Base-by-base conservation (phyloP, 2,888 invertebrate species). In the Conistra vaccinii region DNA sequence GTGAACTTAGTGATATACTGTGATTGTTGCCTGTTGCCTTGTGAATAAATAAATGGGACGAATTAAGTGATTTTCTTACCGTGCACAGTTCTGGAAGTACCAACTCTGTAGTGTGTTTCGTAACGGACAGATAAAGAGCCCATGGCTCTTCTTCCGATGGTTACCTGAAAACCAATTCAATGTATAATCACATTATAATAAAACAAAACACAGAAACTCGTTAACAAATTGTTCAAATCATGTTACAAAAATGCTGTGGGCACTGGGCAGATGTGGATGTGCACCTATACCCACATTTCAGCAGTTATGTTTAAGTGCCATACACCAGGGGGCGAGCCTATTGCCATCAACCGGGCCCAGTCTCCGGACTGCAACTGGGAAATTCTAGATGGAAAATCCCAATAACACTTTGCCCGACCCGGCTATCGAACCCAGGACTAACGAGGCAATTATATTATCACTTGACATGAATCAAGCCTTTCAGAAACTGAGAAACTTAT, bases 91-190 rank as follows among this genome's bases (percentile, higher is more conserved):
- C 92, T 95, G 17, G 97, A 97, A 63, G 96, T 97, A 63, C 98
- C 98, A 69, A 97, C 97, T 23, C 92, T 90, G 85, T 97, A 98
- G 58, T 94, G 93, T 0, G 97, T 98, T 20, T 97, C 97, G 84
- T 97, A 97, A 70, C 96, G 96, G 61, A 96, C 94, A 0, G 96
- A 87, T 9, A 97, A 88, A 0, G 97, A 95, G 6, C 96, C 93
- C 91, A 96, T 94, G 0, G 97, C 95, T 88, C 96, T 92, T 70
- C 94, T 91, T 7, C 96, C 97, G 65, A 97, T 94, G 0, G 90
- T 91, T 0, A 95, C 17, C 97, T 97, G 84, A 2, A 78, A 83
- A 65, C 0, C 3, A 67, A 32, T 20, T 20, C 0, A 29, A 45
- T 10, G 20, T 51, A 29, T 42, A n/a, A 29, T 48, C 3, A 45